Conservation (phyloP, 2,113 vertebrate genomes). For the Stercorarius parasiticus region DNA sequence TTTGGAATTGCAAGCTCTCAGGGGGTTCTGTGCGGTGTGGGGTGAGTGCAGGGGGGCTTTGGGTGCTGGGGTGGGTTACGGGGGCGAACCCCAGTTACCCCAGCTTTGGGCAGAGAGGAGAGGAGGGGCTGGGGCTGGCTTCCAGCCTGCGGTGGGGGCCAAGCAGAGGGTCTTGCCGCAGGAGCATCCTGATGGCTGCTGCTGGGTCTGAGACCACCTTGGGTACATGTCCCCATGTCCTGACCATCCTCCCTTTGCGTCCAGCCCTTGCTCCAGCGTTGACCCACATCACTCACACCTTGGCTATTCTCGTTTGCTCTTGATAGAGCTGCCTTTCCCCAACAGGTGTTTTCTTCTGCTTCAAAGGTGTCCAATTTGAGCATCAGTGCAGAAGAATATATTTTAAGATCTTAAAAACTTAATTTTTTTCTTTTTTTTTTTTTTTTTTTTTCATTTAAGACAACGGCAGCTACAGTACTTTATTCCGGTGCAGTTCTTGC, state of each 20-base stretch:
- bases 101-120: background rate
- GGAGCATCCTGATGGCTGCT: background rate
- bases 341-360: background rate
- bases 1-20: background rate
- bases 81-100: background rate
- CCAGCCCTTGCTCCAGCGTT: background rate
- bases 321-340: background rate
- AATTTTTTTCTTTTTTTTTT: too few species aligned
- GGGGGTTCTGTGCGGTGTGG: background rate
- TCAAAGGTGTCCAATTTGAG: background rate
- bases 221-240: rapidly evolving
- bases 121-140: background rate
- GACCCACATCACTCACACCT: background rate
- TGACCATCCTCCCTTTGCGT: background rate
- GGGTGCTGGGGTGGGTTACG: background rate
- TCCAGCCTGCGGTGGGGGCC: background rate
- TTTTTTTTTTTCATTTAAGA: background rate
- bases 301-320: background rate
- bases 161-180: background rate
- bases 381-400: background rate
- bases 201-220: background rate
- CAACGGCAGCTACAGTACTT: background rate
- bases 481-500: background rate
- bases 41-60: background rate
- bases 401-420: background rate